Evolutionary conservation across 2,888 invertebrate genomes (phyloP), one percentile per base, ranked within the genome.

Genomic region (Eupithecia insigniata): DNA sequence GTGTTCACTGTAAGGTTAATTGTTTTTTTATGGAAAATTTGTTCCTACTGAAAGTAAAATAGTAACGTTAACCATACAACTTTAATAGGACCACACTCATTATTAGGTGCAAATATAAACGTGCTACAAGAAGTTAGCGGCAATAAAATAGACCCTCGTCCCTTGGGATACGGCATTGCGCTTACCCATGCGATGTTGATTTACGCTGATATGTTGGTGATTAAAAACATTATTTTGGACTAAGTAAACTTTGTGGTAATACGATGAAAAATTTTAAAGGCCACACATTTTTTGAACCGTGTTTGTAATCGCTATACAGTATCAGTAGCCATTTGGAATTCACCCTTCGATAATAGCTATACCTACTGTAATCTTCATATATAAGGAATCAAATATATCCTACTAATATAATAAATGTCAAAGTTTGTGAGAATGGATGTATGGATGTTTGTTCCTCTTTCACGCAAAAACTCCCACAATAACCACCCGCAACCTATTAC

Each of bases 61-160:
- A 39, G 39, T 16, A 39, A 28, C 72, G 58, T 70, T 69, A 66
- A 64, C 22, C 58, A 71, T 80, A 73, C 81, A 83, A 80, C 67
- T 79, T 85, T 83, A 80, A 84, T 82, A 73, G 66, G 61, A 77
- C 80, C 78, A 70, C 72, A 74, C 71, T 78, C 78, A 82, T 85
- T 85, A 89, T 84, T 77, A 85, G 83, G 87, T 89, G 87, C 83
- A 87, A 91, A 90, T 88, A 60, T 5, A 55, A 26, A 58, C 84
- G 85, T 77, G 82, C 77, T 79, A 76, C 67, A 66, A 69, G 72
- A 75, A 84, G 87, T 90, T 89, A 89, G 86, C 89, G 86, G 85
- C 87, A 84, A 74, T 72, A 71, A 73, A 67, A 34, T 51, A 74
- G 71, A 34, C 66, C 73, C 68, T 67, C 62, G 30, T 71, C 79